Base-by-base conservation (phyloP, 2,113 vertebrate genomes). In the Trogon surrucura region DNA sequence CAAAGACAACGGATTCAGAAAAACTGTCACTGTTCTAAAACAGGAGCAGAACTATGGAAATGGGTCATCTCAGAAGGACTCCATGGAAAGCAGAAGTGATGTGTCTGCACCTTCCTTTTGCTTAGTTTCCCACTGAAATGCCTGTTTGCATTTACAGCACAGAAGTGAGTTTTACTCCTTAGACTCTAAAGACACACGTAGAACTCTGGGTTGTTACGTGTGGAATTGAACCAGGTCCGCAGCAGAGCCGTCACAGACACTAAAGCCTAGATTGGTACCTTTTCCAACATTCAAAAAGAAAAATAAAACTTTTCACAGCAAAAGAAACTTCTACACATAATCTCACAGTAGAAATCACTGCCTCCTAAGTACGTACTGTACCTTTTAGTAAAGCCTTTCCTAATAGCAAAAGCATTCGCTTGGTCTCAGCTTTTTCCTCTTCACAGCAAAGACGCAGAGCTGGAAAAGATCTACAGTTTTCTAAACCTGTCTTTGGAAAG, bases 401-500 rank as follows among this genome's bases (percentile, higher is more conserved):
- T 95, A 90, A 85, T 94, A 73, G 88, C 56, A 90, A 96, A 94
- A 92, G 70, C 89, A 96, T 93, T 91, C 10, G 23, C 93, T 92
- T 13, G 41, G 53, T 88, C 73, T 94, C 73, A 93, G 90, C 88
- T 94, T 96, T 82, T 92, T 66, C 78, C 58, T 7, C 41, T 67
- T 69, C 71, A 14, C 51, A 48, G 94, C 78, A 83, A 89, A 97
- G 88, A 71, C 26, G 16, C n/a, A 19, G 90, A 86, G 91, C 88
- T 96, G 93, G 95, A 93, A 96, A 94, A 96, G 82, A 91, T 77
- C 75, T 69, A 50, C 6, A 2, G 11, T 23, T 98, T 98, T 91
- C 88, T 75, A 97, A 88, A 95, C 92, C 94, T 96, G 81, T 74
- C 89, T 96, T 91, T 94, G 96, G 97, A 97, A 98, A 97, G 93